Conservation (phyloP, 2,888 invertebrate genomes). For the Amitus sp. region DNA sequence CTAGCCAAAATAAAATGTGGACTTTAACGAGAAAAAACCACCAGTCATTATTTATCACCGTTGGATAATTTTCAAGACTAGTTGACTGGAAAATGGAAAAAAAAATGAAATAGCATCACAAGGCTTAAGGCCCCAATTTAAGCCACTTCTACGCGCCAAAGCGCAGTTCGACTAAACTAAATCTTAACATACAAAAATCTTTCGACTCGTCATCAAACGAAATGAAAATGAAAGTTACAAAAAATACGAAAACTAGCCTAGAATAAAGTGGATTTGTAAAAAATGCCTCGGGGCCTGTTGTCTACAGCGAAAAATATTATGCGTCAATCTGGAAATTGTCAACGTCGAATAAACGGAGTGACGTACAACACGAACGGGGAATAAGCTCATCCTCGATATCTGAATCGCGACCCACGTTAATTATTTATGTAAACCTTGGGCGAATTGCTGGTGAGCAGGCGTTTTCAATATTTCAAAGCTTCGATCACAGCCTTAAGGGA, state of each 20-base stretch:
- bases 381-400: background rate
- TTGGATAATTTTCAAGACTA: background rate
- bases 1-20: too few relatives aligned
- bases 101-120: conserved; percentile 13
- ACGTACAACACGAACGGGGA: background rate
- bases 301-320: too few relatives aligned
- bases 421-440: conserved; percentile 2
- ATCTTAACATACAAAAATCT: too few relatives aligned
- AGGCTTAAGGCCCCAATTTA: conserved; percentile 18
- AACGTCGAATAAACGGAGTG: background rate
- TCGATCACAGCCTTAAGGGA: conserved; percentile 57
- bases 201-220: too few relatives aligned
- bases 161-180: too few relatives aligned
- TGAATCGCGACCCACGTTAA: background rate
- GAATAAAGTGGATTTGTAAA: too few relatives aligned
- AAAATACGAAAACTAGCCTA: too few relatives aligned
- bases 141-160: conserved; percentile 9
- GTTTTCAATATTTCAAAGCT: background rate
- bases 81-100: too few relatives aligned
- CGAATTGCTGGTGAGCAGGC: background rate
- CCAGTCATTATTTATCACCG: too few relatives aligned
- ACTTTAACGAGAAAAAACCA: too few relatives aligned
- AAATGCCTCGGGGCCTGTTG: too few relatives aligned
- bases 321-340: background rate
- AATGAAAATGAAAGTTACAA: too few relatives aligned